These are phyloP conservation scores for Margaritifera margaritifera DNA, from an alignment of 2,888 invertebrate genomes.

Conservation along the genomic window DNA sequence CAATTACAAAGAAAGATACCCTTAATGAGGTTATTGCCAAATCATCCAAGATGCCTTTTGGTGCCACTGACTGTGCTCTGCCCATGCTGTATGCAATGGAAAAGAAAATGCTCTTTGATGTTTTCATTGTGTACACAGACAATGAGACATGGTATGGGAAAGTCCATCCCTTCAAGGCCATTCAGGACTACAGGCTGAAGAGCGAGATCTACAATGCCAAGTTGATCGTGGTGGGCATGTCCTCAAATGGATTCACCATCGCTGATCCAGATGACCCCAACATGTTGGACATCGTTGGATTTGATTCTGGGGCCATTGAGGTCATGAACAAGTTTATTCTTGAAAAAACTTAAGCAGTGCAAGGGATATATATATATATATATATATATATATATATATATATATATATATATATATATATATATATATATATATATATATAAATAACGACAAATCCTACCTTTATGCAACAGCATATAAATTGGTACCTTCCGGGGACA, in stretches of 20 bases:
- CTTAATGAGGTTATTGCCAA: conserved; percentile 40
- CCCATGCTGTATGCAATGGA: conserved; percentile 78
- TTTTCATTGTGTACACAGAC: conserved; percentile 83
- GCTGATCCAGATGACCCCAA: conserved; percentile 72
- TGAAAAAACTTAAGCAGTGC: conserved; percentile 18
- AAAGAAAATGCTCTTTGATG: conserved; percentile 79
- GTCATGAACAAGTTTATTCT: conserved; percentile 65
- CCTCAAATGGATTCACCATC: conserved; percentile 69
- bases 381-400: no score
- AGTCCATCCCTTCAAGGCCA: conserved; percentile 75
- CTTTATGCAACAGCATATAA: no score
- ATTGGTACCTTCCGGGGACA: no score
- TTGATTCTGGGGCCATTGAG: conserved; percentile 71
- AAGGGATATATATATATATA: no score
- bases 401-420: no score
- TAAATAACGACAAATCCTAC: no score
- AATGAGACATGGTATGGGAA: conserved; percentile 64
- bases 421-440: no score
- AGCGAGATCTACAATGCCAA: conserved; percentile 65
- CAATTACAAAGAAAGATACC: conserved; percentile 34
- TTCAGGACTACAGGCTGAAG: conserved; percentile 78
- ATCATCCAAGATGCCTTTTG: conserved; percentile 37
- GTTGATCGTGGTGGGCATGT: conserved; percentile 65
- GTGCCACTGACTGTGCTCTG: conserved; percentile 57
- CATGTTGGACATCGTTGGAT: conserved; percentile 73